Percentiles rank a stretch among this genome's conserved stretches.
These are phyloP conservation scores for Plutomurus gul DNA, from an alignment of 1,140 invertebrate species.

Conservation along the genomic window DNA sequence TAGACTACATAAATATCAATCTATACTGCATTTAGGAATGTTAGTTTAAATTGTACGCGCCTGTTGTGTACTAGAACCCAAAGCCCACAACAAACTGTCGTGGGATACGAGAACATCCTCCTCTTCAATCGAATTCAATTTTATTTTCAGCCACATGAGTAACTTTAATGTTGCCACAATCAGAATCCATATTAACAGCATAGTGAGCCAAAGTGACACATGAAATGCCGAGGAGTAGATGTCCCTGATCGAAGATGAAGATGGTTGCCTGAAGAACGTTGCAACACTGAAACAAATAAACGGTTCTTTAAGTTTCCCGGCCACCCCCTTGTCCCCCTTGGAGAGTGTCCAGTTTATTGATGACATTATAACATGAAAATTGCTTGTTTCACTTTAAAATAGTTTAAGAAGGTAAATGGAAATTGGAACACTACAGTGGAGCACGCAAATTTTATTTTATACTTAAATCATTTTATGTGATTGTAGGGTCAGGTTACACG, in stretches of 20 bases:
- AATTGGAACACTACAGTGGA: too few relatives aligned
- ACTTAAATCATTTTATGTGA: not conserved
- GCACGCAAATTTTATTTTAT: not conserved
- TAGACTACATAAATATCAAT: too few relatives aligned
- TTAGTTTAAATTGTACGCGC: too few relatives aligned
- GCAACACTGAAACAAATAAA: not conserved
- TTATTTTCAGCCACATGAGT: not conserved
- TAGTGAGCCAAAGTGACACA: not conserved
- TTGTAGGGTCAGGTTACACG: not conserved
- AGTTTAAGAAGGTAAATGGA: too few relatives aligned
- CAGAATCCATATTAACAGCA: not conserved
- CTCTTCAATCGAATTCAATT: not conserved
- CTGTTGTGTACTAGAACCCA: not conserved
- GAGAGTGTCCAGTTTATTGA: too few relatives aligned
- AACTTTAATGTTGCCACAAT: not conserved
- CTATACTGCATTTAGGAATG: too few relatives aligned
- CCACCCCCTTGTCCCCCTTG: too few relatives aligned
- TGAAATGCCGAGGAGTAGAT: not conserved
- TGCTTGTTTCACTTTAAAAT: not conserved
- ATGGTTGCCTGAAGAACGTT: not conserved
- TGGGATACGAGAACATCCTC: not conserved
- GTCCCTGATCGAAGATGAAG: not conserved
- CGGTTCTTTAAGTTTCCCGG: too few relatives aligned
- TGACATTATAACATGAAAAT: not conserved
- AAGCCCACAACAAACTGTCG: not conserved